Base-by-base conservation (phyloP, 2,113 vertebrate genomes). In the Ophthalmolycus amberensis region DNA sequence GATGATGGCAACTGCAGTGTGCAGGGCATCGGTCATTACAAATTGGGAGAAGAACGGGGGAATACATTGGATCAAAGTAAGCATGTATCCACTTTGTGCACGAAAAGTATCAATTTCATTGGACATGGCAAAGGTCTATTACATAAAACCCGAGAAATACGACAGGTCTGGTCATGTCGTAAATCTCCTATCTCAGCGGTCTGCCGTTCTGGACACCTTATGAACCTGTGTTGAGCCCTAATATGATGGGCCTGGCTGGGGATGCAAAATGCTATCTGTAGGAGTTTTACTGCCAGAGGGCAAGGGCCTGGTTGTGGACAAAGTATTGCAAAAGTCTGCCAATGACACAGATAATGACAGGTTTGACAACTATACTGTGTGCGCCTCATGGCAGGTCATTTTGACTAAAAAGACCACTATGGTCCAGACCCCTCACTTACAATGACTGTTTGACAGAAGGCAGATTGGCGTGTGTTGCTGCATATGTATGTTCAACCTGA, bases 231-330 rank as follows among this genome's bases (percentile, higher is more conserved):
- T 69, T 84, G 63, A 84, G 64, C 64, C 60, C 22, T 84, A 58
- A 79, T 79, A 64, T 81, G 77, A 83, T 75, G 73, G 77, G 58
- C 74, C 85, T 38, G 6, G 74, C 67, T 77, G 46, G 50, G 11
- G 67, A 85, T 58, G 67, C 74, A 85, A 84, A 87, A 67, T 72
- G 82, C 81, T 86, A 74, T 25, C 69, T 54, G 63, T 70, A 22
- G 60, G 85, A 84, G 54, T 82, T 66, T 67, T 70, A 66, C 77
- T 76, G 85, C 76, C 60, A 78, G 48, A 80, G 83, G 76, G 78
- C 56, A 73, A 50, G n/a, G 69, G 68, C 69, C 71, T 66, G 40
- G 62, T 68, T 44, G 62, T 80, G 79, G 82, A 82, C 80, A 82
- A 76, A 64, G 71, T 75, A 70, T 60, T 73, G 46, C 71, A 48